Percentiles rank a stretch among this genome's conserved stretches.
Evolutionary conservation across 2,113 vertebrate genomes (phyloP).

Genomic region (Macrotis lagotis): DNA sequence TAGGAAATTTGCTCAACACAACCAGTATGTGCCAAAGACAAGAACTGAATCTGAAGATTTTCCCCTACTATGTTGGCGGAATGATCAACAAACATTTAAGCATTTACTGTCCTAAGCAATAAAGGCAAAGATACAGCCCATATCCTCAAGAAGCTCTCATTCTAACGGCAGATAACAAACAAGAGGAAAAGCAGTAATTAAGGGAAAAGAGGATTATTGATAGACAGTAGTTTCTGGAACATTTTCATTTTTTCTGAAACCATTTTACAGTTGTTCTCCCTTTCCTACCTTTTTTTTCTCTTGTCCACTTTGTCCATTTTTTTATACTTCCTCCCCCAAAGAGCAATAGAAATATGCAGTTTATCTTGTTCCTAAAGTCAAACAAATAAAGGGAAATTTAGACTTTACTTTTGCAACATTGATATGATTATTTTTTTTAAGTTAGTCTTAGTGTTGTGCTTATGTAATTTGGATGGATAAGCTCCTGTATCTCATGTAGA

Average conservation of each 20-base stretch:
- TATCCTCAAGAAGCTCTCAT: not conserved
- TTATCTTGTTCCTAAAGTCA: slow-evolving; percentile 6
- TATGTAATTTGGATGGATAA: slow-evolving; percentile 45
- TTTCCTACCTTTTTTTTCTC: not conserved
- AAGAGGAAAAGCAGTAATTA: not conserved
- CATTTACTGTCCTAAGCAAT: not conserved
- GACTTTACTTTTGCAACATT: slow-evolving; percentile 36
- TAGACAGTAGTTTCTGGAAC: slow-evolving; percentile 5
- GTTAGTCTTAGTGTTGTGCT: slow-evolving; percentile 55
- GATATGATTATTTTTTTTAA: slow-evolving; percentile 49
- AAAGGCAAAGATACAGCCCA: not conserved
- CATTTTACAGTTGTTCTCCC: not conserved
- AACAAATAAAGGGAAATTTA: slow-evolving; percentile 4
- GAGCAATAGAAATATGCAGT: slow-evolving; percentile 2
- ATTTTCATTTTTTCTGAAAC: slow-evolving; percentile 28
- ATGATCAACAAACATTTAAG: not conserved
- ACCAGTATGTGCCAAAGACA: not conserved
- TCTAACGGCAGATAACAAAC: not conserved
- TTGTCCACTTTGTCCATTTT: not conserved
- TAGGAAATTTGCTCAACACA: not conserved
- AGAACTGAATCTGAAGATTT: not conserved
- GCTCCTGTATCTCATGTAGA: slow-evolving; percentile 26
- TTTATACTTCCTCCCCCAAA: not conserved
- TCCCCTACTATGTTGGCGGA: not conserved
- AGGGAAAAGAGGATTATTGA: slow-evolving; percentile 9